Percentiles rank a stretch among this genome's conserved stretches.
Evolutionary conservation across 2,888 invertebrate species (phyloP).

Genomic region (Orthosia incerta): DNA sequence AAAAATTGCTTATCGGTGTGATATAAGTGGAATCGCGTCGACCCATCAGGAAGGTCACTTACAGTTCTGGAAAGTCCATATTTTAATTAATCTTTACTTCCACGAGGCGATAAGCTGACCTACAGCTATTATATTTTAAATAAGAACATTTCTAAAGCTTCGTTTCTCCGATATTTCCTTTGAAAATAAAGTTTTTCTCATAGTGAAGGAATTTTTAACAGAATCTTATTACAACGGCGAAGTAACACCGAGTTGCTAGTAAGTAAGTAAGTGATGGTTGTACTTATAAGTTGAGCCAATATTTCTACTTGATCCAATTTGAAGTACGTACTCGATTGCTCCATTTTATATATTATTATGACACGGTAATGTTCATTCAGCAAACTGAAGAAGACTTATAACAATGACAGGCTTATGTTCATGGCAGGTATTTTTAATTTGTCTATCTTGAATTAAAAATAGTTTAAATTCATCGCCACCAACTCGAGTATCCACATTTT

Average conservation of each 20-base stretch:
- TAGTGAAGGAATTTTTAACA: slow-evolving; percentile 18
- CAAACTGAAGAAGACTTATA: slow-evolving; percentile 8
- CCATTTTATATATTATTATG: slow-evolving; percentile 26
- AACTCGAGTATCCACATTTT: no score
- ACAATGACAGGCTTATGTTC: background rate
- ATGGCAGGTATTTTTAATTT: background rate
- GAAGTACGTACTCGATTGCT: background rate
- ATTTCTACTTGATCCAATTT: slow-evolving; percentile 49
- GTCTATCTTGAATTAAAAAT: no score
- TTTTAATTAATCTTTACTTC: slow-evolving; percentile 1
- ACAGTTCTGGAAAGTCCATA: background rate
- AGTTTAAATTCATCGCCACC: no score
- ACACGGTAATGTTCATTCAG: slow-evolving; percentile 8
- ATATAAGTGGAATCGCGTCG: no score
- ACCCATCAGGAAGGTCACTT: no score
- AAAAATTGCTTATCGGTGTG: no score
- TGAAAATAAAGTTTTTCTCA: slow-evolving; percentile 27
- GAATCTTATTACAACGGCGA: slow-evolving; percentile 9
- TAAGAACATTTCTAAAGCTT: slow-evolving; percentile 17
- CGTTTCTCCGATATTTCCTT: slow-evolving; percentile 1
- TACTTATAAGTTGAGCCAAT: slow-evolving; percentile 23
- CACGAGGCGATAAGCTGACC: background rate
- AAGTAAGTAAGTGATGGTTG: slow-evolving; percentile 34
- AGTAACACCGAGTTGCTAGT: slow-evolving; percentile 3
- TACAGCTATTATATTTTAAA: slow-evolving; percentile 20